Conservation (phyloP, 2,888 invertebrate species). For the Eristalinus sepulchralis region DNA sequence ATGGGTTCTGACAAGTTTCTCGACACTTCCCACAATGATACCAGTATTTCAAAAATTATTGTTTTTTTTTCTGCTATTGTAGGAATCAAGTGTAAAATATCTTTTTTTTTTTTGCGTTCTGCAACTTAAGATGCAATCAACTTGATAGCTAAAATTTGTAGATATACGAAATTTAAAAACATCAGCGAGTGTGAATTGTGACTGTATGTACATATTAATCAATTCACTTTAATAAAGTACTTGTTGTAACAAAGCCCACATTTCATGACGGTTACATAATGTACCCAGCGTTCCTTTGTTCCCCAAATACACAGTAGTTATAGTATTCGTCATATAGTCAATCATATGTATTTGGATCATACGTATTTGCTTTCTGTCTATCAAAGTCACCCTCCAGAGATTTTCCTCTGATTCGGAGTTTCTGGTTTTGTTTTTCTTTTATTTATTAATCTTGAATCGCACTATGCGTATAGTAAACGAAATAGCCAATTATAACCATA, state of each 20-base stretch:
- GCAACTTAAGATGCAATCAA: too few species aligned
- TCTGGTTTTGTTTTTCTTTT: too few species aligned
- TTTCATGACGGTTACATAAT: not conserved
- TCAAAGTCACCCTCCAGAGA: not conserved
- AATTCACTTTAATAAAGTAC: not conserved
- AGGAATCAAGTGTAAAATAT: too few species aligned
- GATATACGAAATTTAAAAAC: too few species aligned
- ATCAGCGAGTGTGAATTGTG: too few species aligned
- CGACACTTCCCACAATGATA: not conserved
- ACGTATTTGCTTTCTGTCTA: not conserved
- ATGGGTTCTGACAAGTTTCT: not conserved
- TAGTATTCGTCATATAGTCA: not conserved
- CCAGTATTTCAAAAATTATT: not conserved
- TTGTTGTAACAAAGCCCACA: not conserved
- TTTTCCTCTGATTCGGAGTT: not conserved
- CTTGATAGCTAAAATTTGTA: too few species aligned
- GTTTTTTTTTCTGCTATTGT: not conserved
- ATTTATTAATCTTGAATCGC: too few species aligned
- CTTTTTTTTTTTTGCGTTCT: too few species aligned
- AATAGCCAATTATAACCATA: too few species aligned
- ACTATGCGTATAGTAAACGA: too few species aligned
- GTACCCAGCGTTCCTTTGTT: not conserved
- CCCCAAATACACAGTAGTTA: not conserved
- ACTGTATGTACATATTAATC: not conserved
- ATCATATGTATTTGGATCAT: not conserved